Conservation (phyloP, 2,797 vertebrate species). For the Clamator glandarius region DNA sequence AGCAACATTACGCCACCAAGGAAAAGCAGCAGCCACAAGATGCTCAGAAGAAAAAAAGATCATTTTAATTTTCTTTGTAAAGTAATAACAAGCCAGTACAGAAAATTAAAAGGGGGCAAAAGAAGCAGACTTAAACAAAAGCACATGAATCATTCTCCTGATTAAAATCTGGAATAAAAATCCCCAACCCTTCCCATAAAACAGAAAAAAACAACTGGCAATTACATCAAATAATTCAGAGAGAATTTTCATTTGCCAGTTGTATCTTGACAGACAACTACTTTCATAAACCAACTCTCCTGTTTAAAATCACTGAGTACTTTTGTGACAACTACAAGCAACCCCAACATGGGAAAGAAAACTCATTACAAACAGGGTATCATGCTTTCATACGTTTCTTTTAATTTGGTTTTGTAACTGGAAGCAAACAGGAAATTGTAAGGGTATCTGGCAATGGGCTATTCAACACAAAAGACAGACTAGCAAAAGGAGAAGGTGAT, state of each 20-base stretch:
- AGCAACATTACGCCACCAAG: neutral
- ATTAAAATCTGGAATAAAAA: neutral
- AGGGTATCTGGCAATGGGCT: neutral
- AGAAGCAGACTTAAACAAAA: neutral
- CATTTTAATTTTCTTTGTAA: neutral
- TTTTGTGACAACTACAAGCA: neutral
- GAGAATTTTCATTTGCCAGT: neutral
- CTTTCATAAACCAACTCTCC: neutral
- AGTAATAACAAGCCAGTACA: neutral
- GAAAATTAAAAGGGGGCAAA: neutral
- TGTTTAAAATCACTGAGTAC: neutral
- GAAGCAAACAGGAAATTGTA: neutral
- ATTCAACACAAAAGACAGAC: neutral
- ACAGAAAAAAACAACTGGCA: neutral
- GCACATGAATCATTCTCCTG: neutral
- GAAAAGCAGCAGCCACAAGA: neutral
- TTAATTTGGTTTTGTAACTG: neutral
- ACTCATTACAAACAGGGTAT: neutral
- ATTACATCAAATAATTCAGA: neutral
- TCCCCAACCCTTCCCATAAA: neutral
- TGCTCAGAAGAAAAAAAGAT: neutral
- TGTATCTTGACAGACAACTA: neutral
- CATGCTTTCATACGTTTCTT: neutral
- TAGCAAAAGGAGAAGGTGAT: neutral
- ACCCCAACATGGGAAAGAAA: neutral